These are phyloP conservation scores for Cryptocephalus moraei DNA, from an alignment of 2,888 invertebrate genomes.

Conservation along the genomic window DNA sequence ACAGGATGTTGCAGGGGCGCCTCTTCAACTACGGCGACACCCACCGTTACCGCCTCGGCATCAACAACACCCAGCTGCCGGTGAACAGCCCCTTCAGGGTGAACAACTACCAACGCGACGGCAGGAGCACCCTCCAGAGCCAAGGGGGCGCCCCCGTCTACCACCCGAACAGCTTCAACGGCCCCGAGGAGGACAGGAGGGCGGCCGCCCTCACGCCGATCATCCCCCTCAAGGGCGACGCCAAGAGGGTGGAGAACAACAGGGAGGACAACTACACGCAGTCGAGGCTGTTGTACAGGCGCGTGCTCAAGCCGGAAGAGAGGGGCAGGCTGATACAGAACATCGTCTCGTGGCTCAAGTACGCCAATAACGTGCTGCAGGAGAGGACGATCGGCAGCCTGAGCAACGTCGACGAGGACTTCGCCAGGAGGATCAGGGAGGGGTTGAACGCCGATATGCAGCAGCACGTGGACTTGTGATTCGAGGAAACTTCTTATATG, in stretches of 20 bases:
- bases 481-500: background rate
- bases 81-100: conserved; percentile 84
- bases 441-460: conserved; percentile 16
- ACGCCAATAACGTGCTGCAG: conserved; percentile 76
- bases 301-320: conserved; percentile 58
- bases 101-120: conserved; percentile 82
- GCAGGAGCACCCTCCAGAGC: conserved; percentile 52
- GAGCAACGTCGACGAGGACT: conserved; percentile 68
- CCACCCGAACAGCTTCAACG: conserved; percentile 91
- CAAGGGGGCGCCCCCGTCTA: conserved; percentile 93
- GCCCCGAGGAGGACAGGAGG: conserved; percentile 63
- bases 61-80: conserved; percentile 84
- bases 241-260: conserved; percentile 65
- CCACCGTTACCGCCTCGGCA: conserved; percentile 80
- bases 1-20: conserved; percentile 86
- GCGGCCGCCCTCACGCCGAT: conserved; percentile 50
- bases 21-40: conserved; percentile 87
- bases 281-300: conserved; percentile 41
- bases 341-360: conserved; percentile 64
- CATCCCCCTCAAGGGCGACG: conserved; percentile 58
- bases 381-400: conserved; percentile 57
- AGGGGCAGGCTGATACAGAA: conserved; percentile 68
- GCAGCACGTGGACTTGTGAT: conserved; percentile 19
- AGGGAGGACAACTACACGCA: conserved; percentile 90
- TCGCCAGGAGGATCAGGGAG: conserved; percentile 61